A percentile compares a stretch with the other conserved stretches of the same genome.
phyloP scores from a whole-genome alignment of 2,797 vertebrate species.

The Pteronotus mesoamericanus region DNA sequence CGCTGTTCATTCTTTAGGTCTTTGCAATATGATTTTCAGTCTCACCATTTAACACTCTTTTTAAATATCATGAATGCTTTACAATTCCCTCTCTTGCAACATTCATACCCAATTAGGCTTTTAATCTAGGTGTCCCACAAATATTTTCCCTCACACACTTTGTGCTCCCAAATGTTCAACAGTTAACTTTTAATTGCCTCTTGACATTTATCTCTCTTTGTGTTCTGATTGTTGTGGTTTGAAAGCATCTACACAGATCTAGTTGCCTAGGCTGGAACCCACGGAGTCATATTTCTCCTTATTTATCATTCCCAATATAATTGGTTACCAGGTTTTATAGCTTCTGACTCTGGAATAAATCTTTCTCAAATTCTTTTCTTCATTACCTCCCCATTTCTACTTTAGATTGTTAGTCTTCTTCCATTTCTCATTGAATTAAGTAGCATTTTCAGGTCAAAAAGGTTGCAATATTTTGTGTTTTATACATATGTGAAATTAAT shows the following conservation, averaged over 20 bases:
- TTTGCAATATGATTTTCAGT: neutral
- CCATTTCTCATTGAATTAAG: conserved; percentile 10
- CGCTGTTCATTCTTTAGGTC: neutral
- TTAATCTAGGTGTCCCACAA: neutral
- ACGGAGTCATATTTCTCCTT: neutral
- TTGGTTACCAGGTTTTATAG: neutral
- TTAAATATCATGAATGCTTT: conserved; percentile 6
- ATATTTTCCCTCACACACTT: neutral
- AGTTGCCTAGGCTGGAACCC: neutral
- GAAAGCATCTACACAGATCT: neutral
- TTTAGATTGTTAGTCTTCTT: neutral
- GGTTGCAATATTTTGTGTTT: neutral
- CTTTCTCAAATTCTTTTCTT: neutral
- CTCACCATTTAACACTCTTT: neutral
- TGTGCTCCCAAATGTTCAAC: neutral
- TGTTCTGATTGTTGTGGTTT: conserved; percentile 41
- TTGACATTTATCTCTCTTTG: conserved; percentile 24
- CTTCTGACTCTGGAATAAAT: neutral
- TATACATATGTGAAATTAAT: neutral
- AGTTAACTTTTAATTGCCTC: conserved; percentile 38
- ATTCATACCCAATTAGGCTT: conserved; percentile 35
- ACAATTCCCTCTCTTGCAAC: neutral
- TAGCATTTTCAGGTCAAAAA: conserved; percentile 16
- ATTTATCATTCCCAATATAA: neutral
- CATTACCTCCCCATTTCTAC: neutral